Evolutionary conservation across 2,113 vertebrate genomes (phyloP).

Genomic region (Hypanus sabinus): DNA sequence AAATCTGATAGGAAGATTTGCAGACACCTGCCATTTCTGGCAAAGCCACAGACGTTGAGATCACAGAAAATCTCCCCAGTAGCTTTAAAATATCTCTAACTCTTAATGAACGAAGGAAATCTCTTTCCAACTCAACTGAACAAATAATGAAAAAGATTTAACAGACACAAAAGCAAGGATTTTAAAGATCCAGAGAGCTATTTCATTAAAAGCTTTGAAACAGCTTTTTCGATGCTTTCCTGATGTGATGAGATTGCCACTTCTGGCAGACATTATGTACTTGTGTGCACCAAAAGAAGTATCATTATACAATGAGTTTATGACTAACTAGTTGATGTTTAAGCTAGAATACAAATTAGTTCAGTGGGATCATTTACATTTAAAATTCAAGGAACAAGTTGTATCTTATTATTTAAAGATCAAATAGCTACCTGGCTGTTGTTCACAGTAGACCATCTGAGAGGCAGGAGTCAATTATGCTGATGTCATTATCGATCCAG

Average conservation of each 20-base stretch:
- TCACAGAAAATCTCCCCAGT: not conserved
- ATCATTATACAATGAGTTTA: not conserved
- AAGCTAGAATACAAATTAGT: not conserved
- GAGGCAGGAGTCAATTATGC: not conserved
- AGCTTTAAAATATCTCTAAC: not conserved
- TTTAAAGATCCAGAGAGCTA: not conserved
- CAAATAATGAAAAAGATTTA: not conserved
- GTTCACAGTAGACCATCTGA: too few species aligned
- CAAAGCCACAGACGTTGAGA: not conserved
- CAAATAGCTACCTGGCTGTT: not conserved
- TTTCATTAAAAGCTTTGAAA: not conserved
- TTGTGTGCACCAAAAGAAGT: not conserved
- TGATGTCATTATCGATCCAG: not conserved
- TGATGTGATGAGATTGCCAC: not conserved
- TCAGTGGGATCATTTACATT: not conserved
- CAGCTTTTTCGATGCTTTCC: not conserved
- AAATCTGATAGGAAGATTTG: not conserved
- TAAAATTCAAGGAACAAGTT: not conserved
- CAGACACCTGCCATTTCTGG: not conserved
- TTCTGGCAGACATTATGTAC: not conserved
- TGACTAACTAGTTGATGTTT: not conserved
- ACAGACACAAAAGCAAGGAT: not conserved
- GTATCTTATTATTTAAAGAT: not conserved
- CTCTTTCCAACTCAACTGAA: not conserved
- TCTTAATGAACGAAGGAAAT: not conserved